phyloP scores from a whole-genome alignment of 2,113 vertebrate species.

The Cathartes aura region DNA sequence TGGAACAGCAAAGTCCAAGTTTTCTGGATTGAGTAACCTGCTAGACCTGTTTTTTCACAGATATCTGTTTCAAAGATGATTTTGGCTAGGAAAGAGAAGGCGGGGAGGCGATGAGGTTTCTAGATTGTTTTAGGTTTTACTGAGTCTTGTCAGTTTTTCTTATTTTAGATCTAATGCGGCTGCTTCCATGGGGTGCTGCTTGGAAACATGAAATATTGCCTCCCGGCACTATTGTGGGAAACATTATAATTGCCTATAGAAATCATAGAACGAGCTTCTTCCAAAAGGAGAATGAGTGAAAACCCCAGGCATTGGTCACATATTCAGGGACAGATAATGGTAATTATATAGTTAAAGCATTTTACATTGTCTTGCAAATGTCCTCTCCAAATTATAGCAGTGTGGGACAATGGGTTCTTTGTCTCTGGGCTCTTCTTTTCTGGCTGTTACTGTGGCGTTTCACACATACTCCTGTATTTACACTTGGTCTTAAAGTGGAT shows the following conservation, averaged over 20 bases:
- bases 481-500: neutral
- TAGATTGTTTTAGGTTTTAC: neutral
- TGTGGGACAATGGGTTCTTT: neutral
- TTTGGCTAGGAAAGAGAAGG: neutral
- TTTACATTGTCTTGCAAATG: conserved; percentile 23
- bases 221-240: neutral
- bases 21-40: neutral
- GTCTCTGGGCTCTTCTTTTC: neutral
- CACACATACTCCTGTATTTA: neutral
- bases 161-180: neutral
- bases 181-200: neutral
- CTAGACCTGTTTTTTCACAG: neutral
- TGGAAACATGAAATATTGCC: neutral
- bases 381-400: neutral
- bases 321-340: neutral
- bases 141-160: neutral
- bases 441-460: neutral
- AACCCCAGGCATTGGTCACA: neutral
- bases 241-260: neutral
- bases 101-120: neutral
- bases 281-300: neutral
- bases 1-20: neutral
- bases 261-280: neutral
- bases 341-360: conserved; percentile 5
- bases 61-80: neutral